phyloP scores from a whole-genome alignment of 1,140 invertebrate genomes.

The Drosophila nigromelanica region DNA sequence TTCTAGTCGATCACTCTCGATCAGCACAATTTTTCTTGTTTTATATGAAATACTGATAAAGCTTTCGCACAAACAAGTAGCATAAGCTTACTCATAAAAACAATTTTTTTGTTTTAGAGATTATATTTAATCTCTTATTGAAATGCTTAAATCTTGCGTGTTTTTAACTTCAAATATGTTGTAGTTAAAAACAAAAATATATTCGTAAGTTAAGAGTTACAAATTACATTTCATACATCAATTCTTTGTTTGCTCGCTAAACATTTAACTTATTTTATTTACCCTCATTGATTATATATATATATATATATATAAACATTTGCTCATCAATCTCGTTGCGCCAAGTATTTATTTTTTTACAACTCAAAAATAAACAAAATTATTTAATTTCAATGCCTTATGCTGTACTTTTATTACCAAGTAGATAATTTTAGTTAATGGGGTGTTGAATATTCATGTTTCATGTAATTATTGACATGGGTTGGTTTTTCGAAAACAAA shows the following conservation, averaged over 20 bases:
- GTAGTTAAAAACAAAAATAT: not conserved
- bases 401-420: slow-evolving; percentile 4
- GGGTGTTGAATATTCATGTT: slow-evolving; percentile 2
- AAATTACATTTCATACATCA: no score
- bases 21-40: no score
- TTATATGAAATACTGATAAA: not conserved
- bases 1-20: no score
- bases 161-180: not conserved
- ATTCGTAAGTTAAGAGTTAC: not conserved
- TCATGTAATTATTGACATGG: not conserved
- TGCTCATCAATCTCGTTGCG: slow-evolving; percentile 27
- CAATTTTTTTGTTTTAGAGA: slow-evolving; percentile 10
- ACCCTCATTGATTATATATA: slow-evolving; percentile 1
- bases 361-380: slow-evolving; percentile 25
- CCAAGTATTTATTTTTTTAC: slow-evolving; percentile 28
- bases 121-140: not conserved
- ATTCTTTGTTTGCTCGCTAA: not conserved
- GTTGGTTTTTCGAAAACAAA: slow-evolving; percentile 17
- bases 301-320: not conserved
- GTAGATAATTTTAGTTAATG: slow-evolving; percentile 9
- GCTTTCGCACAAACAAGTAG: not conserved
- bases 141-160: not conserved
- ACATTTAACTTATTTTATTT: slow-evolving; percentile 8
- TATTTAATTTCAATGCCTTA: slow-evolving; percentile 3
- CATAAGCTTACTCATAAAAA: not conserved